Percentiles rank a stretch among this genome's conserved stretches.
Evolutionary conservation across 2,797 vertebrate genomes (phyloP).

Genomic region (Typhlichthys eigenmanni): DNA sequence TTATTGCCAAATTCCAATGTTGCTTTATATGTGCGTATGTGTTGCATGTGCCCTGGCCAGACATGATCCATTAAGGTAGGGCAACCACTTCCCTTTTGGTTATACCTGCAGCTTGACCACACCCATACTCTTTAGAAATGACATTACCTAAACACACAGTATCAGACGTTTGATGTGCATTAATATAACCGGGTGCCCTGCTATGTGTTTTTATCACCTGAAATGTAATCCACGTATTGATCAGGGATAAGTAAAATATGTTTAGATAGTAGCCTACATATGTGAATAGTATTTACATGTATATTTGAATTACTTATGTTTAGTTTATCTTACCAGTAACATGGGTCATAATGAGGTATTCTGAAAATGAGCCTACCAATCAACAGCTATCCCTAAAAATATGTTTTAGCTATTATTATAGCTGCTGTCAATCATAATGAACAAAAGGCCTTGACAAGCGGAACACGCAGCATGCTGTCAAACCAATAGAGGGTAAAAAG

Average conservation of each 20-base stretch:
- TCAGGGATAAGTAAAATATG: too few species aligned
- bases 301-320: too few species aligned
- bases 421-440: conserved; percentile 5
- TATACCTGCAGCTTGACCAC: conserved; percentile 8
- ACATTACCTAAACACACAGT: too few species aligned
- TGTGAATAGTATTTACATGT: too few species aligned
- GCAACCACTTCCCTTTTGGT: neutral
- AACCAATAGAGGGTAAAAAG: conserved; percentile 16
- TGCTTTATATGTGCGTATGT: neutral
- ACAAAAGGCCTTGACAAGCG: conserved; percentile 15
- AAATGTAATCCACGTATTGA: too few species aligned
- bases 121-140: neutral
- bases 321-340: too few species aligned
- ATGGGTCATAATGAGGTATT: too few species aligned
- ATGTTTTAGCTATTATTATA: neutral
- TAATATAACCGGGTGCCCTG: too few species aligned
- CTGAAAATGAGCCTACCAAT: too few species aligned
- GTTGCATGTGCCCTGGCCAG: conserved; percentile 8
- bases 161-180: too few species aligned
- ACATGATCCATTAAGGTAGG: neutral
- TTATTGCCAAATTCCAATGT: conserved; percentile 8
- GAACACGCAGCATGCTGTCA: conserved; percentile 16
- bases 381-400: neutral
- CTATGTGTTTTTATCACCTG: too few species aligned
- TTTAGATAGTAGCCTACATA: too few species aligned